Conservation (phyloP, 2,797 vertebrate species). For the Xiphophorus birchmanni region DNA sequence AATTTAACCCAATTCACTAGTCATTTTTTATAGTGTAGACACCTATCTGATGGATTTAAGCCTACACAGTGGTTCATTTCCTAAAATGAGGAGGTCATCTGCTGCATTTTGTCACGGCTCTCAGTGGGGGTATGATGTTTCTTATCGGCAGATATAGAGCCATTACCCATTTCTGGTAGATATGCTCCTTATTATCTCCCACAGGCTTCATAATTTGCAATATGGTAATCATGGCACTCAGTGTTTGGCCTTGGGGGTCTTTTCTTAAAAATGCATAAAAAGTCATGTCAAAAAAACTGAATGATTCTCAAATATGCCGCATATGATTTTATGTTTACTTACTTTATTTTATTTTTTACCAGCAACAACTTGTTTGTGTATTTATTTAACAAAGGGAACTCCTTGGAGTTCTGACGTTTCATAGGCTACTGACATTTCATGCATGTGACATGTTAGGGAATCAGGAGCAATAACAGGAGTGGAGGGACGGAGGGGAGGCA, state of each 20-base stretch:
- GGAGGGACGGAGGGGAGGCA: slow-evolving; percentile 2
- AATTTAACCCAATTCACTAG: background rate
- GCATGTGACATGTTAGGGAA: slow-evolving; percentile 51
- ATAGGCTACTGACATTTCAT: slow-evolving; percentile 21
- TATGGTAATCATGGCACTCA: slow-evolving; percentile 28
- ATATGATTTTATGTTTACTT: background rate
- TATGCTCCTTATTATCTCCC: slow-evolving; percentile 30
- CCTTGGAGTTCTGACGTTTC: background rate
- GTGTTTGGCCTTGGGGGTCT: slow-evolving; percentile 23
- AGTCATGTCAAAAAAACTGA: background rate
- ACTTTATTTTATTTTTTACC: background rate
- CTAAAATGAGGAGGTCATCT: slow-evolving; percentile 34
- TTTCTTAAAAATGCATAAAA: background rate
- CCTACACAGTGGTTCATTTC: slow-evolving; percentile 9
- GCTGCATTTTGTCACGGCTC: slow-evolving; percentile 31
- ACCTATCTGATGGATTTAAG: background rate
- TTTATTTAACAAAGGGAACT: slow-evolving; percentile 14
- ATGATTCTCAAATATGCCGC: background rate
- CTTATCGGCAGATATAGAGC: slow-evolving; percentile 58
- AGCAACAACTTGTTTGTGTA: background rate
- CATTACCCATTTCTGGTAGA: slow-evolving; percentile 48
- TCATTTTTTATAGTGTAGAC: background rate
- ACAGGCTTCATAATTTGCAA: slow-evolving; percentile 39
- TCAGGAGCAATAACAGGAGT: slow-evolving; percentile 24
- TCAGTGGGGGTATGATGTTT: slow-evolving; percentile 27